A percentile compares a stretch with the other conserved stretches of the same genome.
These are phyloP conservation scores for Hafferia zeledoni DNA, from an alignment of 2,797 vertebrate species.

Conservation along the genomic window DNA sequence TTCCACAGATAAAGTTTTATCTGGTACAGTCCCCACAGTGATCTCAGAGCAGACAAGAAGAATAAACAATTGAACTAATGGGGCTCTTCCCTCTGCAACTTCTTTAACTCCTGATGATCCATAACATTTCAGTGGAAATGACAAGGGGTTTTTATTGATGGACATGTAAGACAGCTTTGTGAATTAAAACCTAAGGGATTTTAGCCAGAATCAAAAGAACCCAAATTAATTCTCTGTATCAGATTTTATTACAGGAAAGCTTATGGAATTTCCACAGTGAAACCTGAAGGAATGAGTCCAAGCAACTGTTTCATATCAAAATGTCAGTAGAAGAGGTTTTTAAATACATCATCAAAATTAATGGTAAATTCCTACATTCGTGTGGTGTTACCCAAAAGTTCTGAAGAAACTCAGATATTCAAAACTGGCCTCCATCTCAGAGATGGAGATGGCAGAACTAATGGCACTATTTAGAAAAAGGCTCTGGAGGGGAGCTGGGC, in stretches of 20 bases:
- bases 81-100: not conserved
- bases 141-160: not conserved
- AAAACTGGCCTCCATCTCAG: not conserved
- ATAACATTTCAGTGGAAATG: not conserved
- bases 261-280: not conserved
- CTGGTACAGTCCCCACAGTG: not conserved
- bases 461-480: not conserved
- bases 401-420: not conserved
- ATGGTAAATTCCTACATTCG: not conserved
- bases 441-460: not conserved
- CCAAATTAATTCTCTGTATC: not conserved
- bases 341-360: not conserved
- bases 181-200: not conserved
- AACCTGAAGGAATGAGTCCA: not conserved
- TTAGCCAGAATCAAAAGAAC: not conserved
- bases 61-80: conserved; percentile 42
- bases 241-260: not conserved
- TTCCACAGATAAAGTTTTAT: conserved; percentile 27
- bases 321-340: not conserved
- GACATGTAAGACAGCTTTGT: not conserved
- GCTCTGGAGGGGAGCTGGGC: not conserved
- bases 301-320: not conserved
- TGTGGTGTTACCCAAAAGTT: not conserved
- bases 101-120: conserved; percentile 26
- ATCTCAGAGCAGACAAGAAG: conserved; percentile 21